A percentile compares a stretch with the other conserved stretches of the same genome.
These are phyloP conservation scores for Scortum barcoo DNA, from an alignment of 2,113 vertebrate genomes.

Conservation along the genomic window DNA sequence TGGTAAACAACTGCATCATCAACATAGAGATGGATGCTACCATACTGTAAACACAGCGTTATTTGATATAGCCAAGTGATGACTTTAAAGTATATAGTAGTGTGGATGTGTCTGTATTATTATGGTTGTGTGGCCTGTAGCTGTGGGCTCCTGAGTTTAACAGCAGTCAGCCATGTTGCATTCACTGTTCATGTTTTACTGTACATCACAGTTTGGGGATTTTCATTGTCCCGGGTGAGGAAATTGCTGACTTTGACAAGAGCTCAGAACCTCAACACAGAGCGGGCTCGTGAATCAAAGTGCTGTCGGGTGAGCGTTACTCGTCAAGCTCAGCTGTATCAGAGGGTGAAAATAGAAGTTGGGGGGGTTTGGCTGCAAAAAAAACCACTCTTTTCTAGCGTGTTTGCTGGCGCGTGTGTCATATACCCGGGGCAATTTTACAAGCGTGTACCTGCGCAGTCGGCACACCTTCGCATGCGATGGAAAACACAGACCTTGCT, in stretches of 20 bases:
- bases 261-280: slow-evolving; percentile 1
- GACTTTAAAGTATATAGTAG: background rate
- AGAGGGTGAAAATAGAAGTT: slow-evolving; percentile 1
- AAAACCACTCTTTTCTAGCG: background rate
- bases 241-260: slow-evolving; percentile 41
- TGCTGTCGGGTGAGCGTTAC: background rate
- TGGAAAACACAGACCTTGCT: slow-evolving; percentile 21
- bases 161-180: background rate
- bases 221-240: slow-evolving; percentile 8
- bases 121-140: background rate
- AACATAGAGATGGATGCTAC: background rate
- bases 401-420: slow-evolving; percentile 38
- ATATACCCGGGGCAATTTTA: slow-evolving; percentile 31
- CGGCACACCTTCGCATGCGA: slow-evolving; percentile 13
- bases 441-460: slow-evolving; percentile 34
- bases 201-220: slow-evolving; percentile 7
- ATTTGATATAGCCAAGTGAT: background rate
- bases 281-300: slow-evolving; percentile 42
- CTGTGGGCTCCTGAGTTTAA: background rate
- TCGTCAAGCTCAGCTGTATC: background rate
- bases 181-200: slow-evolving; percentile 18
- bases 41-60: background rate
- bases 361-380: slow-evolving; percentile 32
- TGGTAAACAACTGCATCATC: slow-evolving; percentile 6
- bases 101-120: background rate